Evolutionary conservation across 2,113 vertebrate species (phyloP).

Genomic region (Speoplatyrhinus poulsoni): DNA sequence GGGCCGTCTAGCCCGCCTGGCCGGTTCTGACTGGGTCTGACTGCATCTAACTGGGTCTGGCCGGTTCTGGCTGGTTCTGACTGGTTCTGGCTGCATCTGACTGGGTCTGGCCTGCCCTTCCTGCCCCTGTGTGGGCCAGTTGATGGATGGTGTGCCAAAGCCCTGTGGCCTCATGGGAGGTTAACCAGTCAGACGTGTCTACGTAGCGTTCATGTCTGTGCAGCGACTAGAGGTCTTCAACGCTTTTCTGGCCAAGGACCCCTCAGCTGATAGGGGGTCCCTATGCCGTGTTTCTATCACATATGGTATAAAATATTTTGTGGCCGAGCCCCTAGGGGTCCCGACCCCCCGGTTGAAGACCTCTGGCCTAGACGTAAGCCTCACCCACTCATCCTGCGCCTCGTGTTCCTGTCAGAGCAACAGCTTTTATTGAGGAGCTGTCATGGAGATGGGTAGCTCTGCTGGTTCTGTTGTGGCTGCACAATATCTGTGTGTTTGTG

Average conservation of each 20-base stretch:
- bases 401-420: constrained; percentile 47
- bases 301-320: no score
- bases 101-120: no score
- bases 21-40: not conserved
- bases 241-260: no score
- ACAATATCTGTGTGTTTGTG: constrained; percentile 1
- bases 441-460: constrained; percentile 35
- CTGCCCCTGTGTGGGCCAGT: no score
- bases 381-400: constrained; percentile 31
- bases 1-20: not conserved
- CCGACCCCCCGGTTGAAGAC: no score
- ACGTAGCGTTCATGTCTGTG: constrained; percentile 58
- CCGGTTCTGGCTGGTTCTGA: not conserved
- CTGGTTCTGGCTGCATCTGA: not conserved
- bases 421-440: constrained; percentile 14
- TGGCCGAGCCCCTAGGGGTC: no score
- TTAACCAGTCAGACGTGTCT: constrained; percentile 32
- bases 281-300: no score
- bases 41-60: no score
- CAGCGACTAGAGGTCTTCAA: not conserved
- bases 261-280: no score
- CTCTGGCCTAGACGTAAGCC: constrained; percentile 10
- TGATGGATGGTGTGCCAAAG: constrained; percentile 56
- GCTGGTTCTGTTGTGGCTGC: constrained; percentile 55
- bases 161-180: constrained; percentile 51